phyloP scores from a whole-genome alignment of 1,140 invertebrate species.

The Pseudobourletiella spinata region DNA sequence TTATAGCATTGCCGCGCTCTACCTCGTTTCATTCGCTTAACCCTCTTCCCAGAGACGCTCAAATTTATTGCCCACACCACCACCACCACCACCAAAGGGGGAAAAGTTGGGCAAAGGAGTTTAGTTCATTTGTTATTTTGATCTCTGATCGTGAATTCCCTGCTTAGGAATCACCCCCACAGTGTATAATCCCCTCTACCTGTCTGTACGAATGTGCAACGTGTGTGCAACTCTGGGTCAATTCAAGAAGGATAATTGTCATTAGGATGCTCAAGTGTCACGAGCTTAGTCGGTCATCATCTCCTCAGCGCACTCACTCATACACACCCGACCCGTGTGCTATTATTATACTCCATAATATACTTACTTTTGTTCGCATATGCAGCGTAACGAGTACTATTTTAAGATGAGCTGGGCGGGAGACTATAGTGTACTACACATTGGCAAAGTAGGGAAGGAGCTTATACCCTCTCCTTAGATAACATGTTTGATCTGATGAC shows the following conservation, averaged over 20 bases:
- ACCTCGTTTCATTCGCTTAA: neutral
- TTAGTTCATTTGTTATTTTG: neutral
- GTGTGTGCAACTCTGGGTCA: neutral
- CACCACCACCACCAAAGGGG: too few species aligned
- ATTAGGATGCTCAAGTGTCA: neutral
- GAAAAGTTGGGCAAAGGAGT: neutral
- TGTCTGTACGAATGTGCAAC: too few species aligned
- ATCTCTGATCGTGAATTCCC: neutral
- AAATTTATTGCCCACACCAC: too few species aligned
- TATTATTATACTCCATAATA: neutral
- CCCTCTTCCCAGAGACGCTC: too few species aligned
- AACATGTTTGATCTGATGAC: too few species aligned
- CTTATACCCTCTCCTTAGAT: too few species aligned
- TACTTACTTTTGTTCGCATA: neutral
- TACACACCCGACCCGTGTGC: neutral
- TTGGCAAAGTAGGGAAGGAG: too few species aligned
- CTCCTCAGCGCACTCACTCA: neutral
- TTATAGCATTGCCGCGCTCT: neutral
- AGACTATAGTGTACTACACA: too few species aligned
- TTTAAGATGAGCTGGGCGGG: too few species aligned
- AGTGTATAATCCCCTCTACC: neutral
- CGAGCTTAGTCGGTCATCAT: neutral
- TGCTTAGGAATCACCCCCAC: neutral
- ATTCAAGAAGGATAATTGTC: neutral
- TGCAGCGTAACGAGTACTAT: too few species aligned